Base-by-base conservation (phyloP, 2,113 vertebrate genomes). In the Telmatochromis sp. region DNA sequence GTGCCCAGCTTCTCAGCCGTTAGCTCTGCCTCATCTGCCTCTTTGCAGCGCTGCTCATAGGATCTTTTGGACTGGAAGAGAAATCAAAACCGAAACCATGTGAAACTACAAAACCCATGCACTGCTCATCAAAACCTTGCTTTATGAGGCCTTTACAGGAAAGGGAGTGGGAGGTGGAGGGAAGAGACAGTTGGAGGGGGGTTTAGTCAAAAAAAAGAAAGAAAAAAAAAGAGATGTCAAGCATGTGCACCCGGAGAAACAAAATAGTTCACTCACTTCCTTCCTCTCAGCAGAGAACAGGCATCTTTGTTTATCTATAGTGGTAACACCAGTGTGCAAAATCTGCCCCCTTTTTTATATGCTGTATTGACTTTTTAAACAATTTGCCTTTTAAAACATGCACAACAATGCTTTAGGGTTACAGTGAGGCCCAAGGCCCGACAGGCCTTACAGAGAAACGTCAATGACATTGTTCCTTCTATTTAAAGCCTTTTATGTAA, bases 11-110 rank as follows among this genome's bases (percentile, higher is more conserved):
- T 97, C 82, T 98, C 97, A 0, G 95, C 96, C 31, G 75, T 93
- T 82, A 96, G 97, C 87, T 98, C 97, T 0, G 98, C 97, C 5
- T 99, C 98, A 0, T 99, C 98, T 0, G 97, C 97, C 1, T 99
- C 98, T 82, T 68, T 97, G 93, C 98, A 99, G 88, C 96, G 98
- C 95, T 98, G 98, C 60, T 99, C 97, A 0, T 99, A 99, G 0
- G 75, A 93, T 92, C 94, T 97, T 96, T 98, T 99, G 19, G 97
- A 97, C 98, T 99, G 86, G 2, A 5, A 12, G 15, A 19, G 80
- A 85, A 87, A 88, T 12, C 83, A 26, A 82, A 82, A 90, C 47
- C 75, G 89, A 92, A 80, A 93, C 81, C 35, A 65, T 7, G 28
- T 79, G 42, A 89, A 84, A 83, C 82, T 10, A 3, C 14, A 9